Percentiles rank a stretch among this genome's conserved stretches.
Evolutionary conservation across 1,140 invertebrate genomes (phyloP).

Genomic region (Portunus trituberculatus): DNA sequence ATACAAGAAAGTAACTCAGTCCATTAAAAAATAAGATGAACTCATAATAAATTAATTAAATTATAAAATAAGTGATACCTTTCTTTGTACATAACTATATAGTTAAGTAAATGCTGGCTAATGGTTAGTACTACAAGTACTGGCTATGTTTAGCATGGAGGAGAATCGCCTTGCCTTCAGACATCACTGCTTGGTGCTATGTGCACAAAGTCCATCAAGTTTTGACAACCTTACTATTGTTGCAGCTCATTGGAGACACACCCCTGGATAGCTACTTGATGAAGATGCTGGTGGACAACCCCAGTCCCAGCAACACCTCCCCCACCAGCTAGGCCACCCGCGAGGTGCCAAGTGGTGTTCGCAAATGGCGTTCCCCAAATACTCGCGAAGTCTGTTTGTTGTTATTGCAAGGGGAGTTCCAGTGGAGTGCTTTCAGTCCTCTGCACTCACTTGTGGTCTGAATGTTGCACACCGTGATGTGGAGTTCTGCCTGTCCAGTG

Average conservation of each 20-base stretch:
- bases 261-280: slow-evolving; percentile 74
- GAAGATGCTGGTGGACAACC: slow-evolving; percentile 79
- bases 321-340: slow-evolving; percentile 34
- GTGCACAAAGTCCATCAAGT: neutral
- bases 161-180: no score
- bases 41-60: neutral
- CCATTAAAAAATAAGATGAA: no score
- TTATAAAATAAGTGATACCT: no score
- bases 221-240: neutral
- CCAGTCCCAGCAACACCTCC: slow-evolving; percentile 56
- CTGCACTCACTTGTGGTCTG: neutral
- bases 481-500: neutral
- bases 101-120: no score
- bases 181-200: no score
- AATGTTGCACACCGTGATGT: neutral
- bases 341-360: neutral
- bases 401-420: neutral
- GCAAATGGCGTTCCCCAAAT: neutral
- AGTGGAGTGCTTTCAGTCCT: neutral
- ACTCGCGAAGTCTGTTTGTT: neutral
- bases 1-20: no score
- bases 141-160: no score
- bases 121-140: no score
- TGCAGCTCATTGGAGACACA: slow-evolving; percentile 81
- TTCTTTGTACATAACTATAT: no score